Evolutionary conservation across 1,140 invertebrate species (phyloP).

Genomic region (Colletes latitarsis): DNA sequence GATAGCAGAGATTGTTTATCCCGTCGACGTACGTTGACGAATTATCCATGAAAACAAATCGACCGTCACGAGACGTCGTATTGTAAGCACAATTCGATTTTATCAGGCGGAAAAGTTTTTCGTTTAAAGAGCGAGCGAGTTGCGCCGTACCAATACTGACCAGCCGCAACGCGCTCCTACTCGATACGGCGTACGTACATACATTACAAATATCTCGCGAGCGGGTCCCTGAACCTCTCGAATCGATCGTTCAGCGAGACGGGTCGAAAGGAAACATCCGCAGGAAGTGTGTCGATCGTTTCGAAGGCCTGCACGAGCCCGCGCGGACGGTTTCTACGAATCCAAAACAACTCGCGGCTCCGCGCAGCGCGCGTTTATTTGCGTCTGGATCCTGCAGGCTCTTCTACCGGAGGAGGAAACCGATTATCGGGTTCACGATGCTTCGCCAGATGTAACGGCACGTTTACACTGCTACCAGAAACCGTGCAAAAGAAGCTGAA

Average conservation of each 20-base stretch:
- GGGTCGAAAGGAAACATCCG: slow-evolving; percentile 49
- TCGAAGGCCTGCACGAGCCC: slow-evolving; percentile 11
- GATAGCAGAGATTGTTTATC: no score
- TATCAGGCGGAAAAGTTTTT: neutral
- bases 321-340: slow-evolving; percentile 29
- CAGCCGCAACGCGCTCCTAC: slow-evolving; percentile 33
- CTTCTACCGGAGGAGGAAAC: slow-evolving; percentile 46
- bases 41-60: no score
- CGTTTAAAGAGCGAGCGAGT: neutral
- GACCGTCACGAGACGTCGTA: no score
- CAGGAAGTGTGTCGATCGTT: slow-evolving; percentile 53
- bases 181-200: neutral
- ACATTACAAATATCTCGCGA: slow-evolving; percentile 27
- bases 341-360: neutral
- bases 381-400: slow-evolving; percentile 35
- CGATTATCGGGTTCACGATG: slow-evolving; percentile 53
- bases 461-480: neutral
- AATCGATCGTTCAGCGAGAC: slow-evolving; percentile 37
- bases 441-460: slow-evolving; percentile 42
- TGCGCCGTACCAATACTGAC: slow-evolving; percentile 40
- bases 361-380: slow-evolving; percentile 28
- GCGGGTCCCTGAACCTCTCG: slow-evolving; percentile 17
- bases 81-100: no score
- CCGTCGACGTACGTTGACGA: no score
- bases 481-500: no score